Evolutionary conservation across 1,140 invertebrate genomes (phyloP).

Genomic region (Tetranychus cinnabarinus): DNA sequence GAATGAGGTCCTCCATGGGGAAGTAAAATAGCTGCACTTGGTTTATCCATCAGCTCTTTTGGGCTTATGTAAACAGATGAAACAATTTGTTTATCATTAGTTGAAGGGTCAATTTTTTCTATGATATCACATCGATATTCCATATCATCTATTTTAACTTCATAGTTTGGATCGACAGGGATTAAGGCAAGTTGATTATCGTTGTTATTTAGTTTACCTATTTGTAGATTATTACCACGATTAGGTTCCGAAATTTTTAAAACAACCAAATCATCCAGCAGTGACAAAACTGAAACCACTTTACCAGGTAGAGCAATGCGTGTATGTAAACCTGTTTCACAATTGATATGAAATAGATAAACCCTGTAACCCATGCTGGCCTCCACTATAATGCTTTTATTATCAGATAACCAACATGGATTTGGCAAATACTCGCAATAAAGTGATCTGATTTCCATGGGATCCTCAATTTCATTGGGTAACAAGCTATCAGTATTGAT

Average conservation of each 20-base stretch:
- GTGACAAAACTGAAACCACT: slow-evolving; percentile 11
- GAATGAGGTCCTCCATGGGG: slow-evolving; percentile 63
- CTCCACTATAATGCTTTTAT: slow-evolving; percentile 7
- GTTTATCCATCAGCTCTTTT: not conserved
- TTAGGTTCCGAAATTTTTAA: slow-evolving; percentile 8
- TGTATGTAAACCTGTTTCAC: slow-evolving; percentile 12
- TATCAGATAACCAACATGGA: slow-evolving; percentile 7
- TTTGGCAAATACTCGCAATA: slow-evolving; percentile 4
- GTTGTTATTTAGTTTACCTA: not conserved
- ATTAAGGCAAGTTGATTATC: not conserved
- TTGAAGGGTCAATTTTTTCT: not conserved
- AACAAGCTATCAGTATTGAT: not conserved
- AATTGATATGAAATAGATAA: slow-evolving; percentile 12
- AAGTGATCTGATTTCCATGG: not conserved
- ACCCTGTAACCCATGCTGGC: not conserved
- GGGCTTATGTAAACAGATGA: not conserved
- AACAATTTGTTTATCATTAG: not conserved
- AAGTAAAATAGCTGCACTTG: slow-evolving; percentile 20
- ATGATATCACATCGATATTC: not conserved
- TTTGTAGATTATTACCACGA: not conserved
- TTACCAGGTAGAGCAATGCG: slow-evolving; percentile 12
- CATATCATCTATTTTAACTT: not conserved
- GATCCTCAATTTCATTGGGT: not conserved
- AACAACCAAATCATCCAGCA: slow-evolving; percentile 14
- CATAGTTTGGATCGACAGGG: not conserved